These are phyloP conservation scores for Gobionotothen gibberifrons DNA, from an alignment of 2,797 vertebrate species.

Conservation along the genomic window DNA sequence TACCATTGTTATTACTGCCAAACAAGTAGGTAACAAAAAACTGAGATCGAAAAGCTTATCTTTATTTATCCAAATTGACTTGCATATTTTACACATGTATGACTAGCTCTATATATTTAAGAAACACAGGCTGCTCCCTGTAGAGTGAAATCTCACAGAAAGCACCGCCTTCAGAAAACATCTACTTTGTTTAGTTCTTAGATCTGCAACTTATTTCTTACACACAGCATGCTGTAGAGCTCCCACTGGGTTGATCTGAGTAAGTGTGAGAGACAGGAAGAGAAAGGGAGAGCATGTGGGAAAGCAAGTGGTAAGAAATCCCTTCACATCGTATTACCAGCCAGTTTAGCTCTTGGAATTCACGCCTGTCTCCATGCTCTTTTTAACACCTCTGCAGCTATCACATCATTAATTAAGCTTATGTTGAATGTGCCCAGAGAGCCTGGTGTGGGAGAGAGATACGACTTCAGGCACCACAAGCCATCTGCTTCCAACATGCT, in stretches of 20 bases:
- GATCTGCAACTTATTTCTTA: conserved; percentile 25
- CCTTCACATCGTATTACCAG: conserved; percentile 42
- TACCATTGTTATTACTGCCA: too few species aligned
- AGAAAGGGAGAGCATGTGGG: conserved; percentile 7
- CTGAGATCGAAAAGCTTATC: neutral
- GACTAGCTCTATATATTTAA: conserved; percentile 13
- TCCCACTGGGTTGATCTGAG: conserved; percentile 39
- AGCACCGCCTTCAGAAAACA: conserved; percentile 39
- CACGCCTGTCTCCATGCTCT: conserved; percentile 46
- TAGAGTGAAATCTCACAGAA: conserved; percentile 21
- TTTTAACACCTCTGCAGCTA: conserved; percentile 68
- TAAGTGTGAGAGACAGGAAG: conserved; percentile 7
- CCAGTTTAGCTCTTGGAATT: conserved; percentile 55
- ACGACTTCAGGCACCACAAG: conserved; percentile 40
- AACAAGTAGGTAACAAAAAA: too few species aligned
- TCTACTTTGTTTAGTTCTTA: conserved; percentile 47
- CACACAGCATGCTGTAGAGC: conserved; percentile 18
- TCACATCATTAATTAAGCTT: conserved; percentile 76
- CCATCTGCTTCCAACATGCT: conserved; percentile 63
- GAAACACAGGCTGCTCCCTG: conserved; percentile 19
- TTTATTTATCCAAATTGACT: conserved; percentile 4
- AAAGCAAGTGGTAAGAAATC: conserved; percentile 42
- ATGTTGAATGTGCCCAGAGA: conserved; percentile 60
- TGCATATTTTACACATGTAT: conserved; percentile 24
- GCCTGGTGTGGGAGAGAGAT: conserved; percentile 50